Base-by-base conservation (phyloP, 2,797 vertebrate species). In the Scolopax bukidnonensis region DNA sequence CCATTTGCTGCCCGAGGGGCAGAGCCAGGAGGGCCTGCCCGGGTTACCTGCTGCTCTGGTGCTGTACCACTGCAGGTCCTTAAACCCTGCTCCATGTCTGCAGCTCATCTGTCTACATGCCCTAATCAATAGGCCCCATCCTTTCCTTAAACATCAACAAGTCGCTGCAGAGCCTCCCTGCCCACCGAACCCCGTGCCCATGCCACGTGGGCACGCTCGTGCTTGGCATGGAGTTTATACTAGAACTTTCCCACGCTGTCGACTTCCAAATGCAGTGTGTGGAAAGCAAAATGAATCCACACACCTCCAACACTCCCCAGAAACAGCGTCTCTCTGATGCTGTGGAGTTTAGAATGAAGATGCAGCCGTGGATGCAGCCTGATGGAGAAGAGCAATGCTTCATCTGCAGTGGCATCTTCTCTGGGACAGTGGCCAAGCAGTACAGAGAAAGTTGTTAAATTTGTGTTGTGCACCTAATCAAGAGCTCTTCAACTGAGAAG, bases 21-120 rank as follows among this genome's bases (percentile, higher is more conserved):
- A 89, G 51, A 32, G 51, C 0, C 1, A 21, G 60, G 43, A 47
- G 38, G 15, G 57, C 11, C 16, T 40, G 6, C 33, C 38, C 0
- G 0, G 8, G 11, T 33, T 47, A 7, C 0, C 0, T 11, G 47
- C 71, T 61, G 69, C 74, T 10, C 2, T 0, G 0, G 21, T 59
- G 75, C 68, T 36, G 36, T 36, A 36, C 36, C 36, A 36, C 36
- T 82, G 70, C 75, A 61, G 38, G 32, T 38, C 68, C 60, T 47
- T 74, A 47, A 85, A 65, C 47, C 33, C 48, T 36, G 12, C 60
- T 88, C 53, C 10, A 1, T 30, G 43, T 36, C 68, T 83, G 48
- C 48, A 87, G 33, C 27, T 83, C 36, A 12, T 60, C 79, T 51
- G 11, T 47, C n/a, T n/a, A 4, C 60, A 1, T 32, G 60, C 25